These are phyloP conservation scores for Ardeotis arabs DNA, from an alignment of 2,113 vertebrate genomes.

Conservation along the genomic window DNA sequence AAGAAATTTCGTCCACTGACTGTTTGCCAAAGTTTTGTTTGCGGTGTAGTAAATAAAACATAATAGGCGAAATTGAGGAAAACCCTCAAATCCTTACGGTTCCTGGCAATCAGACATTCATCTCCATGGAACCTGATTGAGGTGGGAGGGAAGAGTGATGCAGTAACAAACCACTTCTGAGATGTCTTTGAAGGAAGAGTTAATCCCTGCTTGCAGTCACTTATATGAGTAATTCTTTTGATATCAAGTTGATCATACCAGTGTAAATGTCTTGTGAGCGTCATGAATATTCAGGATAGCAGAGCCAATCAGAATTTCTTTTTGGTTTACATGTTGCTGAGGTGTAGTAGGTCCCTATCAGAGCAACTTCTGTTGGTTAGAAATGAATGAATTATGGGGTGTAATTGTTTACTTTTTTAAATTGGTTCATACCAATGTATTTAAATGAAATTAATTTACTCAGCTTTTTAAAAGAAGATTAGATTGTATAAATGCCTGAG, in stretches of 20 bases:
- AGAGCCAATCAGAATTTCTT: not conserved
- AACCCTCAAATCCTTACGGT: not conserved
- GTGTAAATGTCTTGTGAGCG: not conserved
- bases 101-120: not conserved
- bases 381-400: not conserved
- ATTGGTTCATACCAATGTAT: not conserved
- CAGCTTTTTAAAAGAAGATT: not conserved
- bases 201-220: not conserved
- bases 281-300: not conserved
- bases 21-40: not conserved
- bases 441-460: not conserved
- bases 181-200: not conserved
- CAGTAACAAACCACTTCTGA: not conserved
- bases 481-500: not conserved
- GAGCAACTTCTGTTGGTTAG: not conserved
- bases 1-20: not conserved
- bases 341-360: not conserved
- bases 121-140: not conserved
- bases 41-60: not conserved
- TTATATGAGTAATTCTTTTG: not conserved
- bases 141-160: not conserved
- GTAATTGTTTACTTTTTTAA: not conserved
- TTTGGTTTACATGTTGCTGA: not conserved
- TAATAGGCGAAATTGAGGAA: not conserved
- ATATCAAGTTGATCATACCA: not conserved